Percentiles rank a stretch among this genome's conserved stretches.
Evolutionary conservation across 2,797 vertebrate species (phyloP).

Genomic region (Poecilia picta): DNA sequence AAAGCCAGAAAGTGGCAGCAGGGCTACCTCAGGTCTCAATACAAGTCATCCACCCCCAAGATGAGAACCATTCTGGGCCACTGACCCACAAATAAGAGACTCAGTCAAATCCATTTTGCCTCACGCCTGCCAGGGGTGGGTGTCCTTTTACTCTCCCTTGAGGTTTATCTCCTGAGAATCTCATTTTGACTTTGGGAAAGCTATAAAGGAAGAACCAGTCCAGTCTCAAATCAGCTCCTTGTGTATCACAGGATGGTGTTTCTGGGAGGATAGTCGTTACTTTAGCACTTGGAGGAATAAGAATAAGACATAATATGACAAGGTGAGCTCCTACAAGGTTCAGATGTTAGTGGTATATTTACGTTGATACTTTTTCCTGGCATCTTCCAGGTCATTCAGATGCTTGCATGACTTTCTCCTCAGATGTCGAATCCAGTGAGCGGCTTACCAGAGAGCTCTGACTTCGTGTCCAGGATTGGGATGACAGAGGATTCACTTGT

Average conservation of each 20-base stretch:
- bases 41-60: slow-evolving; percentile 70
- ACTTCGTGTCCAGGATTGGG: slow-evolving; percentile 71
- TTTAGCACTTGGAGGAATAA: slow-evolving; percentile 33
- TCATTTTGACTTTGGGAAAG: slow-evolving; percentile 55
- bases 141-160: slow-evolving; percentile 66
- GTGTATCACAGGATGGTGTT: slow-evolving; percentile 41
- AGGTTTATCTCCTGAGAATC: slow-evolving; percentile 64
- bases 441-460: slow-evolving; percentile 69
- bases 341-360: neutral
- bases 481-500: slow-evolving; percentile 80
- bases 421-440: slow-evolving; percentile 86
- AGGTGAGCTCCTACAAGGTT: slow-evolving; percentile 3
- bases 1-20: slow-evolving; percentile 66
- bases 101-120: slow-evolving; percentile 81
- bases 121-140: slow-evolving; percentile 60
- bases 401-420: neutral
- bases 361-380: neutral
- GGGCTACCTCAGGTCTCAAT: slow-evolving; percentile 67
- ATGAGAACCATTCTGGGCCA: slow-evolving; percentile 76
- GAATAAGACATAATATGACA: slow-evolving; percentile 9
- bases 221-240: slow-evolving; percentile 29
- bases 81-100: slow-evolving; percentile 82
- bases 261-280: slow-evolving; percentile 7
- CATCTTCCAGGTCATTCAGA: neutral
- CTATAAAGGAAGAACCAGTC: slow-evolving; percentile 71